Percentiles rank a stretch among this genome's conserved stretches.
These are phyloP conservation scores for Selenia dentaria DNA, from an alignment of 2,888 invertebrate genomes.

Conservation along the genomic window DNA sequence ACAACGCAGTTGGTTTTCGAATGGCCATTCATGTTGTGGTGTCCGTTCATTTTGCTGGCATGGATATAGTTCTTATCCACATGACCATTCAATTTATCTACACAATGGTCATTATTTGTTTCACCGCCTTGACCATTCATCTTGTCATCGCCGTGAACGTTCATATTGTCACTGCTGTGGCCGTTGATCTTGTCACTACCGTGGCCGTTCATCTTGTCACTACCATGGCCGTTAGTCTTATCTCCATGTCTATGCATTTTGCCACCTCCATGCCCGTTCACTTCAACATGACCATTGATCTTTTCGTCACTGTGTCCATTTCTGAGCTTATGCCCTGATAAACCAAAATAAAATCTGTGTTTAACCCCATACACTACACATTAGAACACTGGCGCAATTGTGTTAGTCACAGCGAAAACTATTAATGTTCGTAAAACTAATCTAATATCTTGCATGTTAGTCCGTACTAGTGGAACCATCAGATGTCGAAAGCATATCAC, in stretches of 20 bases:
- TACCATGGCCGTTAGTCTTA: slow-evolving; percentile 42
- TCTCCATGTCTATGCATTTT: slow-evolving; percentile 44
- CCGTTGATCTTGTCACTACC: slow-evolving; percentile 42
- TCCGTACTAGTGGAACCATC: slow-evolving; percentile 61
- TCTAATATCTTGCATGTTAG: slow-evolving; percentile 39
- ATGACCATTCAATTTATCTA: slow-evolving; percentile 4
- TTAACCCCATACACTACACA: slow-evolving; percentile 51
- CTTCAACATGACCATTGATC: slow-evolving; percentile 43
- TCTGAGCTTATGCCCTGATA: slow-evolving; percentile 67
- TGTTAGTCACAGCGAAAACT: slow-evolving; percentile 54
- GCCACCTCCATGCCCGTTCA: slow-evolving; percentile 35
- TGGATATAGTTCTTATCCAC: slow-evolving; percentile 24
- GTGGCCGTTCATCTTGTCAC: slow-evolving; percentile 41
- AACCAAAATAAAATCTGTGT: slow-evolving; percentile 59
- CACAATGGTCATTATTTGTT: slow-evolving; percentile 43
- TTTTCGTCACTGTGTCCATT: slow-evolving; percentile 44
- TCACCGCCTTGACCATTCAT: slow-evolving; percentile 37
- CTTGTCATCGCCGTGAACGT: slow-evolving; percentile 35
- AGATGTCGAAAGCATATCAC: slow-evolving; percentile 56
- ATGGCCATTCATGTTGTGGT: slow-evolving; percentile 36
- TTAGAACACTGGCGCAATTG: slow-evolving; percentile 70
- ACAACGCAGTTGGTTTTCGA: slow-evolving; percentile 38
- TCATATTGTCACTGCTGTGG: slow-evolving; percentile 32
- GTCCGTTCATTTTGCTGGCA: slow-evolving; percentile 40
- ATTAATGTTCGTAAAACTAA: slow-evolving; percentile 30